phyloP scores from a whole-genome alignment of 2,888 invertebrate species.

The Coenonympha arcania region DNA sequence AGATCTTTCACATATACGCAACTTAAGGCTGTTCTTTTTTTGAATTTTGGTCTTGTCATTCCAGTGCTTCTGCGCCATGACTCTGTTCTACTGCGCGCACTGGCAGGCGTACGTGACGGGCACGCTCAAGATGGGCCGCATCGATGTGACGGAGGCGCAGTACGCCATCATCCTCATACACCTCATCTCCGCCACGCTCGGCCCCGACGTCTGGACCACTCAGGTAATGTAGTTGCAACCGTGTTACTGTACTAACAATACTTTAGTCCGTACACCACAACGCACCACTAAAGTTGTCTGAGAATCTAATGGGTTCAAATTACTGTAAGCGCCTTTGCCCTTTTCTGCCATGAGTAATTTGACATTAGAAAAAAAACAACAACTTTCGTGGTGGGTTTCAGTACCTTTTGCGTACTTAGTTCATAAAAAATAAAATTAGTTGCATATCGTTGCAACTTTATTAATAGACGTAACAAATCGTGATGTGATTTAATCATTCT shows the following conservation, averaged over 20 bases:
- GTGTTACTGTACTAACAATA: neutral
- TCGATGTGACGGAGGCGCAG: constrained; percentile 99
- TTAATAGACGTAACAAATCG: neutral
- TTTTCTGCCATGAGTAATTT: too few species aligned
- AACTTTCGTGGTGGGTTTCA: neutral
- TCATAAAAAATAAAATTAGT: neutral
- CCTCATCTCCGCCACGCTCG: constrained; percentile 88
- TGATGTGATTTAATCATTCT: neutral
- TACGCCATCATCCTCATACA: constrained; percentile 93
- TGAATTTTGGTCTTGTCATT: constrained; percentile 28
- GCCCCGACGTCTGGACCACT: constrained; percentile 87
- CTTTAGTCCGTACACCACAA: too few species aligned
- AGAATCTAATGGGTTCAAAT: too few species aligned
- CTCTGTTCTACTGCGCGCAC: constrained; percentile 98
- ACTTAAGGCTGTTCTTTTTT: neutral
- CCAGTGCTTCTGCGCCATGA: constrained; percentile 95
- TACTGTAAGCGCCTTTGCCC: too few species aligned
- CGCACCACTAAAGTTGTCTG: too few species aligned
- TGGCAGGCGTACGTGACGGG: constrained; percentile 99
- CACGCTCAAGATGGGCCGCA: constrained; percentile 88
- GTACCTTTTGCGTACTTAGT: too few species aligned
- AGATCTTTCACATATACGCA: too few species aligned
- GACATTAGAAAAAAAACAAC: too few species aligned
- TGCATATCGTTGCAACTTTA: neutral
- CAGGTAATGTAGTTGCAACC: constrained; percentile 55